A percentile compares a stretch with the other conserved stretches of the same genome.
phyloP scores from a whole-genome alignment of 2,113 vertebrate genomes.

The Cricetomys ansorgei region DNA sequence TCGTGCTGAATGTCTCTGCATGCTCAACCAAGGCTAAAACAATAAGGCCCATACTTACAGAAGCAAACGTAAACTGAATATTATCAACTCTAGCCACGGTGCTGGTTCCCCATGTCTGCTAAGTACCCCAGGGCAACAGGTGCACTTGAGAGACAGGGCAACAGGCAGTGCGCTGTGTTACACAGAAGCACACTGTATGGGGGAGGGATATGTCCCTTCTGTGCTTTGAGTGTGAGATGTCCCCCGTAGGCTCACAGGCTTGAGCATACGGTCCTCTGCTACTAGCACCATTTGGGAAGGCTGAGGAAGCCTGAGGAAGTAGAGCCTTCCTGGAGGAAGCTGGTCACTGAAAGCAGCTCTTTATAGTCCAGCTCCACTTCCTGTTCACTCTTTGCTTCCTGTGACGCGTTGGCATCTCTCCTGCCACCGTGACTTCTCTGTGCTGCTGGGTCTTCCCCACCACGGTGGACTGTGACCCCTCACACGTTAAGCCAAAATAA shows the following conservation, averaged over 20 bases:
- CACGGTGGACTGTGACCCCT: neutral
- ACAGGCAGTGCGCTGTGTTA: neutral
- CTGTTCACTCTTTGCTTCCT: neutral
- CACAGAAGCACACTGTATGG: neutral
- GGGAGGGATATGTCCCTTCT: neutral
- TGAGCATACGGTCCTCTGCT: neutral
- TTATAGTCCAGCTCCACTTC: neutral
- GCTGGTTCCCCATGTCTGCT: neutral
- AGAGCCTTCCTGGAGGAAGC: neutral
- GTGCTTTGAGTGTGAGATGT: neutral
- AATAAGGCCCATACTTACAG: neutral
- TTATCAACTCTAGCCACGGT: neutral
- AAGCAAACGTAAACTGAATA: neutral
- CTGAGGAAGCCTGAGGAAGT: neutral
- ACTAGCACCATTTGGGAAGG: neutral
- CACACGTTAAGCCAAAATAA: neutral
- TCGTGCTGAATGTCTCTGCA: neutral
- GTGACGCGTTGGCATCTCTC: neutral
- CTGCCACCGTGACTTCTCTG: neutral
- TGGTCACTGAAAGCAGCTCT: neutral
- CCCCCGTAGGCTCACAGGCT: neutral
- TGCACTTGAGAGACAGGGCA: neutral
- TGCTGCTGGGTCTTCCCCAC: neutral
- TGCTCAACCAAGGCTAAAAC: neutral
- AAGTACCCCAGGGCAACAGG: neutral